Conservation (phyloP, 1,140 invertebrate species). For the Eurosta solidaginis region DNA sequence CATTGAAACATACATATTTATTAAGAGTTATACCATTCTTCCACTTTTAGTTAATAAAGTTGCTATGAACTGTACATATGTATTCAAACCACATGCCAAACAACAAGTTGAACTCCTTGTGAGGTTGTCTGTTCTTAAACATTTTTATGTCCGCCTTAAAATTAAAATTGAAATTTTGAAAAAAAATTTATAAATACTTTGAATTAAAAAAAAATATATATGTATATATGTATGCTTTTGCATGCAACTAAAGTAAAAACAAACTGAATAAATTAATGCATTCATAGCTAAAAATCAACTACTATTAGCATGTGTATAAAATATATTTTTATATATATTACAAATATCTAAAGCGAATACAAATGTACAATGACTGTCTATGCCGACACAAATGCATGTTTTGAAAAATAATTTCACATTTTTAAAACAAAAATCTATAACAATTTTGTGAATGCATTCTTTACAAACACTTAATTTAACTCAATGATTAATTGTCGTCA, state of each 20-base stretch:
- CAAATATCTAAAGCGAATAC: not conserved
- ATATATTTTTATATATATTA: not conserved
- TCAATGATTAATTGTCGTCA: not conserved
- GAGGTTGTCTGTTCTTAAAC: constrained; percentile 60
- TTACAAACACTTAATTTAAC: not conserved
- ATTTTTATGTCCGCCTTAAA: constrained; percentile 60
- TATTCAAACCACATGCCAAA: not conserved
- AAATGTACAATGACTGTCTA: constrained; percentile 11
- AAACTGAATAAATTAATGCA: too few species aligned
- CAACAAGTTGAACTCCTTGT: not conserved
- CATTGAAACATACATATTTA: not conserved
- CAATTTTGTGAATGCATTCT: not conserved
- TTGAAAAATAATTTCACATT: not conserved
- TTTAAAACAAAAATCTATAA: not conserved
- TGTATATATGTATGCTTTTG: not conserved
- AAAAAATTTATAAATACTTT: too few species aligned
- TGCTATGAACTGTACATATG: not conserved
- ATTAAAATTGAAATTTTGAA: not conserved
- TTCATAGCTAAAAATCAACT: not conserved
- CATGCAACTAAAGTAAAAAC: too few species aligned
- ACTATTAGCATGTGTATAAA: not conserved
- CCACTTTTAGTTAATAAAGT: constrained; percentile 7
- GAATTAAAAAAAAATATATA: not conserved
- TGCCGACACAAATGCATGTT: constrained; percentile 14
- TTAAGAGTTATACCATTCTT: constrained; percentile 22